Base-by-base conservation (phyloP, 1,140 invertebrate genomes). In the Penaeus indicus region DNA sequence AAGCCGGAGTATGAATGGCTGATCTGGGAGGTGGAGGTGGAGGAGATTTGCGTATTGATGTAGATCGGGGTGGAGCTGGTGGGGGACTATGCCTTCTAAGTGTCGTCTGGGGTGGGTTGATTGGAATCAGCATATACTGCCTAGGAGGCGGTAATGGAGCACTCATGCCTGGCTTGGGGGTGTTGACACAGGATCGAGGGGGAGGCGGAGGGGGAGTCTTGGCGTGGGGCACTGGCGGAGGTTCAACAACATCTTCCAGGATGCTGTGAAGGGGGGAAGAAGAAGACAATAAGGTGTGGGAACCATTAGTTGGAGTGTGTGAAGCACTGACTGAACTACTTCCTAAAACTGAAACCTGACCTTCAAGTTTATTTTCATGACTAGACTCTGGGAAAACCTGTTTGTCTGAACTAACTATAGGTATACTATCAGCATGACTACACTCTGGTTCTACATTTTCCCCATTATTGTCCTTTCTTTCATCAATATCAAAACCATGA, bases 101-200 rank as follows among this genome's bases (percentile, higher is more conserved):
- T 25, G 90, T 63, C 27, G 62, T 54, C 47, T 60, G 84, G 78
- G 81, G 81, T 21, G 86, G 85, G 63, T 86, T 85, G 63, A 91
- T 84, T 27, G 90, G 90, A 69, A 91, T 84, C 32, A 91, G 88
- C 61, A 91, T 86, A 62, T 91, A 91, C 42, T 89, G 88, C 77
- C 90, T 82, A 64, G 82, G 72, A 38, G 90, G 90, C 27, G 90
- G 90, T 27, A 81, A 54, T 21, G 90, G 90, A 32, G 85, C 67
- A 78, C 25, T 72, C 60, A 79, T 21, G 38, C 47, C 61, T 86
- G 62, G 78, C 60, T 82, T 90, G 86, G 87, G 84, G 72, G 86
- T 88, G 78, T 85, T 88, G 87, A 85, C 72, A 67, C 87, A 85
- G 77, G 82, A 84, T 62, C 86, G 75, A 62, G 90, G 90, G 64